Evolutionary conservation across 2,797 vertebrate species (phyloP).

Genomic region (Peromyscus eremicus): DNA sequence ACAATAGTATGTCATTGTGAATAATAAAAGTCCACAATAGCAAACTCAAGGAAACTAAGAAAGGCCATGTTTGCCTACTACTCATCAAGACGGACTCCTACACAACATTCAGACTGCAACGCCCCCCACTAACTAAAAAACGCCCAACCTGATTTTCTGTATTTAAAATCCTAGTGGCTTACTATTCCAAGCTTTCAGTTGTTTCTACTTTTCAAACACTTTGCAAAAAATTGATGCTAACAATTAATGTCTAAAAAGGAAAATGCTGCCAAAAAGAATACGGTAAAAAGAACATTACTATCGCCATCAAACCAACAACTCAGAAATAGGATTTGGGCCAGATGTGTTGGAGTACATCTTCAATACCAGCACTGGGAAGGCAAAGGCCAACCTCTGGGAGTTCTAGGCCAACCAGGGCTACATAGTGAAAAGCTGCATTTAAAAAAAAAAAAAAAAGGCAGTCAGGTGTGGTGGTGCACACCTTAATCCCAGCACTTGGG

Average conservation of each 20-base stretch:
- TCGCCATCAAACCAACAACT: background rate
- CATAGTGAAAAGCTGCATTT: background rate
- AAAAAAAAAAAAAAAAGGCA: too few relatives aligned
- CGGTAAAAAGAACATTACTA: background rate
- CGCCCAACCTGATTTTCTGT: background rate
- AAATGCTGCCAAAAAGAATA: slow-evolving; percentile 59
- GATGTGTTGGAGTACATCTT: background rate
- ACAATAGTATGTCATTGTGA: background rate
- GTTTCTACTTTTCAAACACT: slow-evolving; percentile 50
- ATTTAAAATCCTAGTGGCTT: background rate
- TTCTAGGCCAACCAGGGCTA: background rate
- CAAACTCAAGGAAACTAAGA: slow-evolving; percentile 25
- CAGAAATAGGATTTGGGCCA: background rate
- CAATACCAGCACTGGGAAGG: background rate
- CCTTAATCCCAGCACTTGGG: too few relatives aligned
- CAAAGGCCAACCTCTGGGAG: background rate
- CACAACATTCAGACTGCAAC: background rate
- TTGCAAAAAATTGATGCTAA: slow-evolving; percentile 21
- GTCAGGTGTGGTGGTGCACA: too few relatives aligned
- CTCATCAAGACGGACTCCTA: background rate
- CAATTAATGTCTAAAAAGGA: slow-evolving; percentile 41
- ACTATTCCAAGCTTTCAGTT: slow-evolving; percentile 4
- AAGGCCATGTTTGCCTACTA: background rate
- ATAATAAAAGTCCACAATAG: background rate
- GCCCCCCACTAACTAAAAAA: background rate